These are phyloP conservation scores for Heterocephalus glaber DNA, from an alignment of 2,113 vertebrate species.

Conservation along the genomic window DNA sequence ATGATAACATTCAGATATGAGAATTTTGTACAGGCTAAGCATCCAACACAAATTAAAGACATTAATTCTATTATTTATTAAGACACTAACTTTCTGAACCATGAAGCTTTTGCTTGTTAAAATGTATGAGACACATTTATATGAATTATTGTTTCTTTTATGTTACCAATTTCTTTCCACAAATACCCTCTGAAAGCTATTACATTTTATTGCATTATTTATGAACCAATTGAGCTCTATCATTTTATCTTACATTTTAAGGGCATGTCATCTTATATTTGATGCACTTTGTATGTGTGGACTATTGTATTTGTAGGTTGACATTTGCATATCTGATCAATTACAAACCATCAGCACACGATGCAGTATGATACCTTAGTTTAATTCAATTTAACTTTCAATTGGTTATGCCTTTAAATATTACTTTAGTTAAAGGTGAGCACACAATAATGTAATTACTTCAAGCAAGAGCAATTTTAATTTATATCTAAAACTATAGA, in stretches of 20 bases:
- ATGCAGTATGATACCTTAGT: neutral
- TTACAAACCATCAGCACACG: conserved; percentile 13
- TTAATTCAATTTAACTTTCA: conserved; percentile 72
- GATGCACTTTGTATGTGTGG: conserved; percentile 5
- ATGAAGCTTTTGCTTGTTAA: neutral
- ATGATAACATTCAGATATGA: neutral
- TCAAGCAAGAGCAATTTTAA: conserved; percentile 44
- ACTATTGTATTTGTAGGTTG: conserved; percentile 50
- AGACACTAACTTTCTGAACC: neutral
- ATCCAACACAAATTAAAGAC: neutral
- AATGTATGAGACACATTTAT: neutral
- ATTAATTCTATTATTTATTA: conserved; percentile 48
- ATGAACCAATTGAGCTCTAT: neutral
- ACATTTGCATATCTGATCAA: conserved; percentile 70
- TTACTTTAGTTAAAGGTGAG: conserved; percentile 74
- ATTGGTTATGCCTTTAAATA: conserved; percentile 63
- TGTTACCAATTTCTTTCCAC: neutral
- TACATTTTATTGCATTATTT: conserved; percentile 44
- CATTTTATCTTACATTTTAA: conserved; percentile 48
- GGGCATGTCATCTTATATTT: neutral
- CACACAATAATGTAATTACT: conserved; percentile 65
- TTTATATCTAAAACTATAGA: conserved; percentile 53
- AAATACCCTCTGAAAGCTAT: neutral
- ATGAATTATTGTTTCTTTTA: neutral
- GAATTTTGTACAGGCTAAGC: neutral